A percentile compares a stretch with the other conserved stretches of the same genome.
These are phyloP conservation scores for Laothoe populi DNA, from an alignment of 2,888 invertebrate species.

Conservation along the genomic window DNA sequence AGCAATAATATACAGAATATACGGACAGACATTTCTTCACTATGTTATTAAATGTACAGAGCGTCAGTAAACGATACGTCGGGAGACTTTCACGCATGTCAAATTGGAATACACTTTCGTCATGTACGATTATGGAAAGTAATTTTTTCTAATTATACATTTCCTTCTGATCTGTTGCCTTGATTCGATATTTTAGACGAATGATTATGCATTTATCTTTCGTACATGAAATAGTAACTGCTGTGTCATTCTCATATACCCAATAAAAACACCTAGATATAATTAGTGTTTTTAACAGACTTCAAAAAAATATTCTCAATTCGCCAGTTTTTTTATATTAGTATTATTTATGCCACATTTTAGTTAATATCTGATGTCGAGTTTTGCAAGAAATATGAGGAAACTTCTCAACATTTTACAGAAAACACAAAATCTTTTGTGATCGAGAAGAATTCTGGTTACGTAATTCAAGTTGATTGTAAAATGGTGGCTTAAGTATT, in stretches of 20 bases:
- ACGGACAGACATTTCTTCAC: not conserved
- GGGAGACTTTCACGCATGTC: slow-evolving; percentile 19
- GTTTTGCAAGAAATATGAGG: no score
- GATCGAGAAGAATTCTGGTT: no score
- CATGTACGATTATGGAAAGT: slow-evolving; percentile 20
- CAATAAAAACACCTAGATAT: not conserved
- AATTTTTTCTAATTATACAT: slow-evolving; percentile 20
- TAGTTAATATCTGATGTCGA: no score
- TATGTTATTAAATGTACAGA: slow-evolving; percentile 6
- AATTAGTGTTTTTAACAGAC: not conserved
- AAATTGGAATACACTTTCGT: slow-evolving; percentile 18
- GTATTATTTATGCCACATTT: no score
- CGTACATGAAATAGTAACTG: not conserved
- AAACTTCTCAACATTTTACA: no score
- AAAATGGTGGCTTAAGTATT: no score
- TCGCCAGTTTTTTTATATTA: no score
- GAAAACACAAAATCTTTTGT: no score
- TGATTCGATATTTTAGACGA: not conserved
- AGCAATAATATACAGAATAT: not conserved
- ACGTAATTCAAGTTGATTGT: no score
- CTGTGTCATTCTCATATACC: not conserved
- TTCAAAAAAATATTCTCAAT: no score
- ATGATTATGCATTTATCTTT: slow-evolving; percentile 13
- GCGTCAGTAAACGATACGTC: slow-evolving; percentile 3
- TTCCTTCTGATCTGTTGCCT: slow-evolving; percentile 16